Evolutionary conservation across 2,113 vertebrate genomes (phyloP), one percentile per base, ranked within the genome.

Genomic region (Rhinoderma darwinii): DNA sequence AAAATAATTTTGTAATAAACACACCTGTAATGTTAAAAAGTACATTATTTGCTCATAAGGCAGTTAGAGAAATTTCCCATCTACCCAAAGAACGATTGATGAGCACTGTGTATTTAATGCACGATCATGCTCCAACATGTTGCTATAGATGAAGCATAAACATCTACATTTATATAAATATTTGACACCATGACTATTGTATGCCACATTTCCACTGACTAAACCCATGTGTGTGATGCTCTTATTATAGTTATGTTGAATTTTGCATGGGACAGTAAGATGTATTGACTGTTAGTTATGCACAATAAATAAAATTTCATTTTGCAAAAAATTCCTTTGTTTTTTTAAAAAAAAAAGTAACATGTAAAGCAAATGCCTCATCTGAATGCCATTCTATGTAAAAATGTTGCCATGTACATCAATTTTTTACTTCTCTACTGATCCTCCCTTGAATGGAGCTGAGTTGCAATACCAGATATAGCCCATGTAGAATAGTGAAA

Each of bases 261-360:
- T 86, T 82, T 90, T 91, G 89, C 89, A 87, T 89, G 89, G 90
- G 89, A 86, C 17, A 81, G 66, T 51, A 89, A 88, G 12, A 77
- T 73, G 22, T 82, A 88, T 84, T 86, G 89, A 90, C 47, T 90
- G 78, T 88, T 91, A 84, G 89, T 27, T 89, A 90, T 39, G 72
- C 72, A 82, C 88, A 93, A 91, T 92, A 94, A 94, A 91, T 92
- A 94, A 94, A 91, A 76, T 89, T 89, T 30, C 78, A 88, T 92
- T 90, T 84, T 27, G 86, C 90, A 89, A 90, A 82, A 20, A 2
- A 25, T 6, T 32, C 5, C 1, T n/a, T 4, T 75, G n/a, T 50
- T 61, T 22, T 11, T 84, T 76, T 63, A 5, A 2, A 51, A 20
- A 73, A 54, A 72, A 72, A 72, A 17, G 0, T 4, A 6, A 30